Evolutionary conservation across 2,113 vertebrate genomes (phyloP).

Genomic region (Pundamilia nyererei): DNA sequence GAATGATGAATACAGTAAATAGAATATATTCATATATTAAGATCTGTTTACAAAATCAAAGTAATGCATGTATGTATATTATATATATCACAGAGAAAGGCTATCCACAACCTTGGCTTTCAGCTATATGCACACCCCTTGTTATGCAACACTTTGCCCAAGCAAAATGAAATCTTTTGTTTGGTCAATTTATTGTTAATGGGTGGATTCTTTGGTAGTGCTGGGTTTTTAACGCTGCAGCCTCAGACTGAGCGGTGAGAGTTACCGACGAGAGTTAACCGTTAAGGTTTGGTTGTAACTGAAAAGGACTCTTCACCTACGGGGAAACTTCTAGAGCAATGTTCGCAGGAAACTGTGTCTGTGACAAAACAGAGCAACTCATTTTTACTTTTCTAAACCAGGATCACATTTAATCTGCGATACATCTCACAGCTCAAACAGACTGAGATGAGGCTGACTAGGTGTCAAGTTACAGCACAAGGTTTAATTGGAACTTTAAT

Average conservation of each 20-base stretch:
- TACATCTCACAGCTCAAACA: background rate
- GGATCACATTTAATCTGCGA: background rate
- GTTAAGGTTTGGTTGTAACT: slow-evolving; percentile 5
- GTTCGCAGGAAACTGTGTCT: background rate
- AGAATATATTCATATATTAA: slow-evolving; percentile 73
- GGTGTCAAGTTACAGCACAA: slow-evolving; percentile 26
- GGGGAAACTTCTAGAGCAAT: slow-evolving; percentile 14
- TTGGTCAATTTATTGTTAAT: slow-evolving; percentile 60
- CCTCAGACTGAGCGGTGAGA: slow-evolving; percentile 17
- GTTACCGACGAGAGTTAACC: background rate
- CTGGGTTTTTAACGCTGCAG: slow-evolving; percentile 27
- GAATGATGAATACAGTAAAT: slow-evolving; percentile 65
- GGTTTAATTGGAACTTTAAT: slow-evolving; percentile 7
- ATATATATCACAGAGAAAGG: slow-evolving; percentile 64
- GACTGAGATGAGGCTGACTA: background rate
- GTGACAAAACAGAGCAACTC: slow-evolving; percentile 1
- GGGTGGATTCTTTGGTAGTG: slow-evolving; percentile 72
- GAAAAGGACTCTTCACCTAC: background rate
- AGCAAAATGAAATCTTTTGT: slow-evolving; percentile 51
- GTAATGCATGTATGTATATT: slow-evolving; percentile 44
- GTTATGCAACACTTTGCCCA: slow-evolving; percentile 46
- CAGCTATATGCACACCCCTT: slow-evolving; percentile 53
- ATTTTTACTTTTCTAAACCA: slow-evolving; percentile 16
- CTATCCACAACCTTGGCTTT: slow-evolving; percentile 61
- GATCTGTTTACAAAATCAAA: slow-evolving; percentile 70